Evolutionary conservation across 2,797 vertebrate genomes (phyloP).

Genomic region (Oryzias sinensis): DNA sequence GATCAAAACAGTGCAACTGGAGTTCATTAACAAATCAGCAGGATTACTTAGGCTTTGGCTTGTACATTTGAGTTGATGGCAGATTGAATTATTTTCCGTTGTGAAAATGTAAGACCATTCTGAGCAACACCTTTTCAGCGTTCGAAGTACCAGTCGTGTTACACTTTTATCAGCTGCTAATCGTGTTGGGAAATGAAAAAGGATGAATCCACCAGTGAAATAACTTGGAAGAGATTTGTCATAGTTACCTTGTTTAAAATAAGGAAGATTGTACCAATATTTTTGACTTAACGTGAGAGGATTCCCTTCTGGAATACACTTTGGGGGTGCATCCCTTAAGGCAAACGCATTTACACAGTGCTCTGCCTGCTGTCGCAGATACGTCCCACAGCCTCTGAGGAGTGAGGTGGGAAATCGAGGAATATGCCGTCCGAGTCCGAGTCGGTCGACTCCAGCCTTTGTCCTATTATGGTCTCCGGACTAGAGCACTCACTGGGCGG

Average conservation of each 20-base stretch:
- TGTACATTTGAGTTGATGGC: not conserved
- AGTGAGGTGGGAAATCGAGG: constrained; percentile 90
- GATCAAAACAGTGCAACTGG: constrained; percentile 4
- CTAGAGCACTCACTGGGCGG: constrained; percentile 87
- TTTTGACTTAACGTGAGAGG: constrained; percentile 23
- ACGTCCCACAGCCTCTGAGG: constrained; percentile 80
- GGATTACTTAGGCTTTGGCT: not conserved
- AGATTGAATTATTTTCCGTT: constrained; percentile 9
- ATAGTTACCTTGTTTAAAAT: constrained; percentile 23
- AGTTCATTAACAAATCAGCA: not conserved
- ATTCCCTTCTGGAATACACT: constrained; percentile 24
- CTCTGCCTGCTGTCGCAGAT: constrained; percentile 84
- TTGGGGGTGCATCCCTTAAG: constrained; percentile 18
- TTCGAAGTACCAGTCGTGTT: constrained; percentile 15
- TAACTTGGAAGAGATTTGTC: constrained; percentile 36
- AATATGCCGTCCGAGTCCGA: constrained; percentile 95
- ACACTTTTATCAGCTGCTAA: constrained; percentile 14
- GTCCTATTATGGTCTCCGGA: constrained; percentile 91
- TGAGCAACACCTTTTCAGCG: no score
- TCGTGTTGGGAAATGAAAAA: constrained; percentile 15
- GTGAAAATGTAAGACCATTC: not conserved
- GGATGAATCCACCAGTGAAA: constrained; percentile 43
- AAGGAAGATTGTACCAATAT: constrained; percentile 44
- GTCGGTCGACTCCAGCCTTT: constrained; percentile 88
- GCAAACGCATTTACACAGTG: constrained; percentile 74